These are phyloP conservation scores for Campopleginae sp. DNA, from an alignment of 2,888 invertebrate species.

Conservation along the genomic window DNA sequence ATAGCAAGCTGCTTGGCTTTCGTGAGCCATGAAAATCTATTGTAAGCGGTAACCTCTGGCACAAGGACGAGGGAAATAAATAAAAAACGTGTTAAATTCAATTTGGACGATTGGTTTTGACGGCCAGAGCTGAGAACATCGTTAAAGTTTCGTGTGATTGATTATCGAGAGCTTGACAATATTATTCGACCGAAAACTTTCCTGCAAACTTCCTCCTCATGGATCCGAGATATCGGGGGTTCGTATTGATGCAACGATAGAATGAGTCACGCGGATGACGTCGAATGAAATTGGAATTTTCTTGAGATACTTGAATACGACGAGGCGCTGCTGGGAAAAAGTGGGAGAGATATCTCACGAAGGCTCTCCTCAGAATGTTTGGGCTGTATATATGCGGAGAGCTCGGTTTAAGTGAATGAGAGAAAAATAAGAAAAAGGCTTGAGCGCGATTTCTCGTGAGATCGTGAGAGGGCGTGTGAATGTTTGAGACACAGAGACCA, in stretches of 20 bases:
- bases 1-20: conserved; percentile 14
- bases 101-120: background rate
- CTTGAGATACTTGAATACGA: background rate
- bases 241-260: background rate
- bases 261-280: background rate
- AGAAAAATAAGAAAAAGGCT: conserved; percentile 10
- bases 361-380: conserved; percentile 42
- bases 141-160: background rate
- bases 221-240: background rate
- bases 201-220: background rate
- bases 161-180: background rate
- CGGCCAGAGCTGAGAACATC: background rate
- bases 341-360: conserved; percentile 52
- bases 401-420: conserved; percentile 10
- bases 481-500: conserved; percentile 64
- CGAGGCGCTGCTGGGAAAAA: background rate
- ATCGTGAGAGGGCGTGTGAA: conserved; percentile 73
- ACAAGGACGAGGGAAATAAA: background rate
- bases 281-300: conserved; percentile 21
- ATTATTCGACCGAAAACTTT: conserved; percentile 9
- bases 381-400: conserved; percentile 36
- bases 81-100: background rate
- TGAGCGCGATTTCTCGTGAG: conserved; percentile 58
- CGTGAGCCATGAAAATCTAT: conserved; percentile 6
- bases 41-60: background rate